Percentiles rank a stretch among this genome's conserved stretches.
Conservation (phyloP, 2,797 vertebrate genomes). For the Coreius guichenoti region DNA sequence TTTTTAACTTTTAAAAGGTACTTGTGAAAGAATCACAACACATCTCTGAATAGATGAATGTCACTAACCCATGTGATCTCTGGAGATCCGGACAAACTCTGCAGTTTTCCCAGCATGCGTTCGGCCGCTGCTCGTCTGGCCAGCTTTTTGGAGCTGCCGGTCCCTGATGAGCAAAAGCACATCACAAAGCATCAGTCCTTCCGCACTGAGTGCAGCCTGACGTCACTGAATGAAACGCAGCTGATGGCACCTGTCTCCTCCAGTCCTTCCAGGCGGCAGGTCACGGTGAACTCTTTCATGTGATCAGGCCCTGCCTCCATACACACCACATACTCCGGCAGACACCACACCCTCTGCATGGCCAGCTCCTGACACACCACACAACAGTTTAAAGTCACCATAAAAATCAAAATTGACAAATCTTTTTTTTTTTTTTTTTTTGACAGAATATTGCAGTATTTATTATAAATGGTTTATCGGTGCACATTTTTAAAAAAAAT, state of each 20-base stretch:
- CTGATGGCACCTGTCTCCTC: slow-evolving; percentile 81
- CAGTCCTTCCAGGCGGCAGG: slow-evolving; percentile 84
- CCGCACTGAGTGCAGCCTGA: neutral
- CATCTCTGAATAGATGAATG: neutral
- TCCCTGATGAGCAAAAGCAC: slow-evolving; percentile 70
- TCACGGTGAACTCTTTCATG: slow-evolving; percentile 87
- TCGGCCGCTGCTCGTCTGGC: slow-evolving; percentile 84
- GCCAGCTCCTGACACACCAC: slow-evolving; percentile 75
- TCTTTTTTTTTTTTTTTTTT: too few relatives aligned
- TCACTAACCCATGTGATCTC: slow-evolving; percentile 83
- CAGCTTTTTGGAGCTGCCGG: slow-evolving; percentile 84
- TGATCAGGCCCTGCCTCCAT: slow-evolving; percentile 85
- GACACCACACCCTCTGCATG: slow-evolving; percentile 84
- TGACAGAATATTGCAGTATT: neutral
- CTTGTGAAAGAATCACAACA: neutral
- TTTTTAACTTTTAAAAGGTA: too few relatives aligned
- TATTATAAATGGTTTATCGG: neutral
- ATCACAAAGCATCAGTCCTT: neutral
- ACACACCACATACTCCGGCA: slow-evolving; percentile 86
- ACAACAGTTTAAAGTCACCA: neutral
- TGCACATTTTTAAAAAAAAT: neutral
- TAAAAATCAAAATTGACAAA: neutral
- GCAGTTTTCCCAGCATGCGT: slow-evolving; percentile 82
- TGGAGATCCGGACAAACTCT: slow-evolving; percentile 79
- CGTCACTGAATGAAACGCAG: neutral